Conservation (phyloP, 2,113 vertebrate species). For the Dasyurus viverrinus region DNA sequence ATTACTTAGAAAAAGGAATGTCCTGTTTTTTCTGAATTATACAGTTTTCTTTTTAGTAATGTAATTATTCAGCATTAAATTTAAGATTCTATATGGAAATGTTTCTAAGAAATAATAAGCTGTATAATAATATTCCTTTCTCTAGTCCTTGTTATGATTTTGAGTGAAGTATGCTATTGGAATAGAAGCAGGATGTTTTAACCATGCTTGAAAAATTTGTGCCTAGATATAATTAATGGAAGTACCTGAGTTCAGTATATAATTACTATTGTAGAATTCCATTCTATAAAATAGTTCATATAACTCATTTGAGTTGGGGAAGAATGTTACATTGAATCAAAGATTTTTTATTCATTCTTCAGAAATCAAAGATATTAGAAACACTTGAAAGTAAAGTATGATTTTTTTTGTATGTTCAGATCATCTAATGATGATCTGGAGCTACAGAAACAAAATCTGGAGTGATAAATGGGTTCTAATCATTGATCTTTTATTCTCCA, state of each 20-base stretch:
- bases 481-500: slow-evolving; percentile 1
- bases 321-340: slow-evolving; percentile 12
- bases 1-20: background rate
- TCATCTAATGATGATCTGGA: background rate
- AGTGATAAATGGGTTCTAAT: slow-evolving; percentile 1
- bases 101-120: slow-evolving; percentile 27
- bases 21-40: slow-evolving; percentile 1
- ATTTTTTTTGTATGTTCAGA: background rate
- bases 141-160: background rate
- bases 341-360: slow-evolving; percentile 3
- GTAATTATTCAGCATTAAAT: slow-evolving; percentile 30
- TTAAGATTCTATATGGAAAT: slow-evolving; percentile 24
- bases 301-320: background rate
- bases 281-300: background rate
- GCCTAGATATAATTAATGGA: background rate
- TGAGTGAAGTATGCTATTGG: slow-evolving; percentile 25
- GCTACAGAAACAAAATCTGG: slow-evolving; percentile 3
- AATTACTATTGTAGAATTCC: background rate
- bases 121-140: slow-evolving; percentile 12
- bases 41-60: slow-evolving; percentile 7
- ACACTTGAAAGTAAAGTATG: background rate
- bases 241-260: background rate
- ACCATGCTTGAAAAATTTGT: background rate
- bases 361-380: background rate
- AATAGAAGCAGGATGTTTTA: slow-evolving; percentile 1